phyloP scores from a whole-genome alignment of 2,888 invertebrate genomes.

The Acleris sparsana region DNA sequence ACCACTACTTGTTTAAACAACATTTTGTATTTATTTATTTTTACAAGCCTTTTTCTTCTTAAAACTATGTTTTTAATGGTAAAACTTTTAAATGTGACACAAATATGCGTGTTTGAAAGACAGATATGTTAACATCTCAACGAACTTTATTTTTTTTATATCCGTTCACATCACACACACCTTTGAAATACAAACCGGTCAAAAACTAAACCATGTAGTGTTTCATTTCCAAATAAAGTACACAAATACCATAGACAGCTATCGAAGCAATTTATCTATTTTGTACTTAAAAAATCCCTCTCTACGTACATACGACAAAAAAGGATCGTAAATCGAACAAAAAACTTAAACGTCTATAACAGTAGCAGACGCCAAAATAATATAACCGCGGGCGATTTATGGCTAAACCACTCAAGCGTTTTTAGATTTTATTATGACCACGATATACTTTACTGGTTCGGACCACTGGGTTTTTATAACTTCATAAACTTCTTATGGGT shows the following conservation, averaged over 20 bases:
- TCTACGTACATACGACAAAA: neutral
- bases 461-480: conserved; percentile 16
- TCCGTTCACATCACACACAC: no score
- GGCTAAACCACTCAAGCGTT: conserved; percentile 19
- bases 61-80: no score
- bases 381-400: conserved; percentile 24
- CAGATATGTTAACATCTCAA: no score
- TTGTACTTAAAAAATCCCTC: neutral
- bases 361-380: conserved; percentile 22
- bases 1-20: neutral
- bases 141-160: no score
- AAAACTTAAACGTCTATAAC: conserved; percentile 22
- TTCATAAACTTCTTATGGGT: neutral
- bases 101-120: no score
- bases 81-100: no score
- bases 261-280: neutral
- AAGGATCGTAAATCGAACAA: conserved; percentile 21
- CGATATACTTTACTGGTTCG: conserved; percentile 2
- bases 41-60: no score
- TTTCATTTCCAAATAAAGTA: no score
- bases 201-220: no score
- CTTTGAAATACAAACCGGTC: no score
- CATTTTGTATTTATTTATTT: no score
- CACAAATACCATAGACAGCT: no score
- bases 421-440: conserved; percentile 20